Percentiles rank a stretch among this genome's conserved stretches.
Evolutionary conservation across 2,888 invertebrate species (phyloP).

Genomic region (Boloria selene): DNA sequence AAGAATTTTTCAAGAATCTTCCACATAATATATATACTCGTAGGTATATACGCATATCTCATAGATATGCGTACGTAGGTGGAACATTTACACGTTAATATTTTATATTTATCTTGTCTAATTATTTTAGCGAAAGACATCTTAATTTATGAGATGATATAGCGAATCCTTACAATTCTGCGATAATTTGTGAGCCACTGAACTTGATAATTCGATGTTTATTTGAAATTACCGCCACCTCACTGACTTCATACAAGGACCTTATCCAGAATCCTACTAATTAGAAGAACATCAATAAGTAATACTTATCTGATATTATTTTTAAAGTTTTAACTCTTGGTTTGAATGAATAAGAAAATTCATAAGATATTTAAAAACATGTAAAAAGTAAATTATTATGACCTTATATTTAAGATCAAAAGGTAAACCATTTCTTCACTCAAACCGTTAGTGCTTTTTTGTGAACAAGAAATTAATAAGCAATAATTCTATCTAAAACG

Average conservation of each 20-base stretch:
- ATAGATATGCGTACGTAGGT: background rate
- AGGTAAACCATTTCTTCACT: too few species aligned
- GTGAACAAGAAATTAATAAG: too few species aligned
- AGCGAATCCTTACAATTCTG: constrained; percentile 14
- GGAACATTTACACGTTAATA: background rate
- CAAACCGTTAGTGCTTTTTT: too few species aligned
- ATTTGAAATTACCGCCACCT: constrained; percentile 28
- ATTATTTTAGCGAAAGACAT: constrained; percentile 6
- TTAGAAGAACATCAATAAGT: constrained; percentile 11
- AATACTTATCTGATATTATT: background rate
- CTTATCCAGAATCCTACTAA: constrained; percentile 6
- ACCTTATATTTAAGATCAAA: too few species aligned
- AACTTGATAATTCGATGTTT: constrained; percentile 38
- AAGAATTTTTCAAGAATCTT: background rate
- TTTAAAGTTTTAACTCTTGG: background rate
- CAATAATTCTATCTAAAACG: too few species aligned
- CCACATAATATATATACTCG: too few species aligned
- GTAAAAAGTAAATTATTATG: too few species aligned
- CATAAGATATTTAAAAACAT: too few species aligned
- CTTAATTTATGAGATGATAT: constrained; percentile 2
- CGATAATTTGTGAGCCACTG: constrained; percentile 35
- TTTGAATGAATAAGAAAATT: too few species aligned
- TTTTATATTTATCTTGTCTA: background rate
- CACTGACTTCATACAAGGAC: constrained; percentile 27
- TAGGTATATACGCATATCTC: background rate